Percentiles rank a stretch among this genome's conserved stretches.
Evolutionary conservation across 2,113 vertebrate genomes (phyloP).

Genomic region (Pteronura brasiliensis): DNA sequence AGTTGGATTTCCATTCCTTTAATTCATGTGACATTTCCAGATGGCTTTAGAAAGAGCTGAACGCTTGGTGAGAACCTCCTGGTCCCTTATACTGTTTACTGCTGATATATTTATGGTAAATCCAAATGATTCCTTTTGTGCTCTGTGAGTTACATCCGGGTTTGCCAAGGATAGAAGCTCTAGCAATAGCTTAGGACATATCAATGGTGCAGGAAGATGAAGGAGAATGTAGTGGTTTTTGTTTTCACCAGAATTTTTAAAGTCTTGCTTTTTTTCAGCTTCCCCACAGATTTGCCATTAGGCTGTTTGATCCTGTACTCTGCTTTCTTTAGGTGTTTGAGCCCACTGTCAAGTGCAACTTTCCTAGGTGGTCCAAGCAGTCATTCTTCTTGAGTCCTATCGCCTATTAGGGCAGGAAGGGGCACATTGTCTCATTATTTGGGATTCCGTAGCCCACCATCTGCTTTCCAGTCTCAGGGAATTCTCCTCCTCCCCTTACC

Average conservation of each 20-base stretch:
- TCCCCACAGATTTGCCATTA: neutral
- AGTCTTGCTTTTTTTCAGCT: neutral
- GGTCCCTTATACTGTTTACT: neutral
- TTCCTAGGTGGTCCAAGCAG: neutral
- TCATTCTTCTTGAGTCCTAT: neutral
- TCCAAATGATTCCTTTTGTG: neutral
- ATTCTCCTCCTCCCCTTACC: neutral
- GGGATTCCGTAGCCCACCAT: neutral
- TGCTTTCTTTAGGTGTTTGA: neutral
- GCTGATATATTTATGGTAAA: neutral
- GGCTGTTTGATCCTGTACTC: neutral
- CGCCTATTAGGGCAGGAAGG: neutral
- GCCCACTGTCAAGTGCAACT: neutral
- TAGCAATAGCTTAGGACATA: neutral
- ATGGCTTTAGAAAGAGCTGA: neutral
- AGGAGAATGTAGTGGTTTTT: neutral
- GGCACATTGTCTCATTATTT: neutral
- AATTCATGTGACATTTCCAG: neutral
- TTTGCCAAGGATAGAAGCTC: neutral
- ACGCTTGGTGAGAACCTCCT: neutral
- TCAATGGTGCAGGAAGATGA: neutral
- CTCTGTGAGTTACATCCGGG: neutral
- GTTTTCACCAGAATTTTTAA: neutral
- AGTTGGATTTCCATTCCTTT: neutral
- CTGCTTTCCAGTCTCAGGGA: neutral